Evolutionary conservation across 2,888 invertebrate genomes (phyloP), one percentile per base, ranked within the genome.

Genomic region (Archips crataeganus): DNA sequence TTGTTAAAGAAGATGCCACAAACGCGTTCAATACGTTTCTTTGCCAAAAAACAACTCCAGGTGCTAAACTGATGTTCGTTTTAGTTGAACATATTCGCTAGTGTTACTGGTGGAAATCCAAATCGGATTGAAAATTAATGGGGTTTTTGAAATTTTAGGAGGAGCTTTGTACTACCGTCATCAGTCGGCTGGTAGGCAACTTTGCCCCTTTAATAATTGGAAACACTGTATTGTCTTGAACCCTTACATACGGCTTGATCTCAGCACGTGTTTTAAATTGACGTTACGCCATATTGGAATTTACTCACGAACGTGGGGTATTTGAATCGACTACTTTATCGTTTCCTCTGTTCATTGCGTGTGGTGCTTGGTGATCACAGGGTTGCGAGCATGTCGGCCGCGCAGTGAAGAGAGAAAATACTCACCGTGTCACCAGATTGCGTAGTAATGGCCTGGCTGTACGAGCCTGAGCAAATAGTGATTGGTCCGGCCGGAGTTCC

Each of bases 161-260:
- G 93, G 91, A 82, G 92, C 90, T 76, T 85, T 94, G 82, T 88
- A 91, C 89, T 93, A 92, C 86, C 92, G 93, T 78, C 93, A 91
- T 79, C 89, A 90, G 74, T 89, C 89, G 75, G 87, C 91, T 81
- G 94, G 86, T 86, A 85, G 81, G 84, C 79, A 64, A 73, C 32
- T 63, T 73, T 73, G 59, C 68, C 68, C 65, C 39, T 47, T 65
- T 60, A 45, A 54, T 54, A 11, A 74, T 70, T 74, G 69, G 70
- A 54, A 69, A 65, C 74, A 74, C 74, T 59, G 73, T 67, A 73
- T 59, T 73, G n/a, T 39, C n/a, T 67, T 9, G 8, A 57, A 73
- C 39, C 62, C 67, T 57, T 62, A 69, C 68, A 69, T 36, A 73
- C 73, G 8, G 63, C 73, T 69, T 73, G 73, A 49, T 68, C 49